Percentiles rank a stretch among this genome's conserved stretches.
Conservation (phyloP, 2,797 vertebrate species). For the Loris lydekkerianus region DNA sequence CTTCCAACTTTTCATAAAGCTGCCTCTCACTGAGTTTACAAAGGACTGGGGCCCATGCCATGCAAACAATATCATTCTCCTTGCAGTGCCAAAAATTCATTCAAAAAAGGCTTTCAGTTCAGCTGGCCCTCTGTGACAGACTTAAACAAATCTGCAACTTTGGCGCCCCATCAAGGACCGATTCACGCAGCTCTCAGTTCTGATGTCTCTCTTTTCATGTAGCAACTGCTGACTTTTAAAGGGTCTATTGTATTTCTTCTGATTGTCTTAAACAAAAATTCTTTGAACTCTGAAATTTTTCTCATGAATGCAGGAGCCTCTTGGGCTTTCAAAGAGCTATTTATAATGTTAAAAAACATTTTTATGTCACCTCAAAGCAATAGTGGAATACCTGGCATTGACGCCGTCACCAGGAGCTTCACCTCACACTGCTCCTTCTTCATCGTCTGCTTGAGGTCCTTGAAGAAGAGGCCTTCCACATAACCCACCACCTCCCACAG, state of each 20-base stretch:
- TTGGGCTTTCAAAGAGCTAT: constrained; percentile 26
- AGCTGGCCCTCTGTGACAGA: constrained; percentile 43
- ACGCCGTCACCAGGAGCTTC: constrained; percentile 98
- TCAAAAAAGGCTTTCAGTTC: constrained; percentile 66
- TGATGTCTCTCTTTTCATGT: constrained; percentile 66
- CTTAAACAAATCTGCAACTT: constrained; percentile 43
- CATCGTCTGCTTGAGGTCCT: constrained; percentile 99
- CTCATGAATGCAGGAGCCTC: constrained; percentile 51
- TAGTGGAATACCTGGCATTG: constrained; percentile 95
- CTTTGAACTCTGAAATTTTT: constrained; percentile 65
- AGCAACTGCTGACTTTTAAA: constrained; percentile 68
- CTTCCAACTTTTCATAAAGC: constrained; percentile 77
- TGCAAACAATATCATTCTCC: constrained; percentile 64
- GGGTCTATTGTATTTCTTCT: constrained; percentile 51
- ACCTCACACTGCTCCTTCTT: constrained; percentile 99
- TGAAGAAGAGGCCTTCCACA: constrained; percentile 99
- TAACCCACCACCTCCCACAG: constrained; percentile 99
- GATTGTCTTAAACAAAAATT: constrained; percentile 73
- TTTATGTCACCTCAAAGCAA: neutral
- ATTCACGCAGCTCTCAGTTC: constrained; percentile 56
- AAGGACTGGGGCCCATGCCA: constrained; percentile 34
- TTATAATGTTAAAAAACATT: constrained; percentile 6
- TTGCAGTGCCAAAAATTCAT: constrained; percentile 66
- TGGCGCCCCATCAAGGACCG: constrained; percentile 72
- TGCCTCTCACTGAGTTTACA: constrained; percentile 54